Evolutionary conservation across 2,797 vertebrate species (phyloP).

Genomic region (Pipistrellus nathusii): DNA sequence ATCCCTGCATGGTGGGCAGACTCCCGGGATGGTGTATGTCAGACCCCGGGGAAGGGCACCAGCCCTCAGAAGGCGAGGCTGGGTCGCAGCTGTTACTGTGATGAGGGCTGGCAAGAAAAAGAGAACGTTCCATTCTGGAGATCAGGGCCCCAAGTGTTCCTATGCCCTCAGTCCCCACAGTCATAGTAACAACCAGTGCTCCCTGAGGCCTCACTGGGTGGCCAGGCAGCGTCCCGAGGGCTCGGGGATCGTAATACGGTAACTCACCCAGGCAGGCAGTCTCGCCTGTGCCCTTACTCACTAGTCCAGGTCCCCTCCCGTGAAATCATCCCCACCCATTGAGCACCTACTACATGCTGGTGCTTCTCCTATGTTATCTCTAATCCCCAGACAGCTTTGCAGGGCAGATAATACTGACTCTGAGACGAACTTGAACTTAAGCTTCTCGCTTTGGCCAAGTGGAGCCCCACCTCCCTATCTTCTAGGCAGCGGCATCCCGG

Average conservation of each 20-base stretch:
- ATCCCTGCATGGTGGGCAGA: not conserved
- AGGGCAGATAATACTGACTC: not conserved
- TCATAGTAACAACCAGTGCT: accelerated
- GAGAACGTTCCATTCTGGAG: no score
- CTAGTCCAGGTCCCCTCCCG: not conserved
- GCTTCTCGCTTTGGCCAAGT: not conserved
- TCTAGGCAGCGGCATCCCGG: not conserved
- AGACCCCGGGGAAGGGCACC: not conserved
- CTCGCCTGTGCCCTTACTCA: not conserved
- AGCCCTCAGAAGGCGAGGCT: not conserved
- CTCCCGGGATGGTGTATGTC: accelerated
- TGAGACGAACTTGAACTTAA: not conserved
- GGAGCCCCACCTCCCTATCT: not conserved
- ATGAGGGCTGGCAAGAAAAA: not conserved
- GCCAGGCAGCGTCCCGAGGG: not conserved
- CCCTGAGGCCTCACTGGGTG: accelerated
- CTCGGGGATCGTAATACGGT: not conserved
- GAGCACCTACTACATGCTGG: not conserved
- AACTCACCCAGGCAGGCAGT: not conserved
- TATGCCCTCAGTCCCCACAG: accelerated
- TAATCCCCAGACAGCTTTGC: not conserved
- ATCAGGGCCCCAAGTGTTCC: accelerated
- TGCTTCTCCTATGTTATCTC: not conserved
- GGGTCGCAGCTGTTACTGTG: not conserved
- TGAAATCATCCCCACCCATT: not conserved